Base-by-base conservation (phyloP, 1,140 invertebrate species). In the Drosophila tropicalis region DNA sequence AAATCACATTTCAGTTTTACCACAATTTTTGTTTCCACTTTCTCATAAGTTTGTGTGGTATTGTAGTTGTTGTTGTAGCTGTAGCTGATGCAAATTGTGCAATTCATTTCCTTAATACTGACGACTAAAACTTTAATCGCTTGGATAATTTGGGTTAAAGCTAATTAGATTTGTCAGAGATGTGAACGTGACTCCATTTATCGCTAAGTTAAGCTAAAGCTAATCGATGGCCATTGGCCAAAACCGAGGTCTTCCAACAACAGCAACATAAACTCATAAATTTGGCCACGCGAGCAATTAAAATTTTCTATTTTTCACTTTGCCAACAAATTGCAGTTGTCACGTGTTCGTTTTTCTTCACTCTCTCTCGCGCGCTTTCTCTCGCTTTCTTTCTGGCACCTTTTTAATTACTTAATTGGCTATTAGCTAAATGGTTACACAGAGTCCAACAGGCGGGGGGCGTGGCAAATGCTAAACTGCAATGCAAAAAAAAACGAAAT, bases 401-500 rank as follows among this genome's bases (percentile, higher is more conserved):
- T 39, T 70, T 72, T 77, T 77, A 87, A 87, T 87, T 87, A 82
- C 83, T 80, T 87, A 87, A 87, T 87, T 87, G 83, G 79, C 83
- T 77, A 80, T 89, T 87, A 89, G 83, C 83, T 72, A 80, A 87
- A 71, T 70, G 63, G 62, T 58, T 60, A 54, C 61, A 51, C 40
- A 61, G 19, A 39, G 36, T 55, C 1, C 39, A n/a, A 32, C 34
- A 41, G 56, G 29, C 41, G 19, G 1, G 32, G n/a, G 44, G 44
- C 44, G 44, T 51, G 17, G 2, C 44, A 51, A 19, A 19, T 22
- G 19, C 44, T 51, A 51, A 51, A 51, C 44, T 51, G 44, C 44
- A 1, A 29, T 29, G 1, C 22, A 1, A 74, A 75, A 63, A 60
- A 25, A 29, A 29, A 29, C 5, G 5, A 6, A 29, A 29, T 29